Evolutionary conservation across 2,888 invertebrate species (phyloP).

Genomic region (Ischnus inquisitorius): DNA sequence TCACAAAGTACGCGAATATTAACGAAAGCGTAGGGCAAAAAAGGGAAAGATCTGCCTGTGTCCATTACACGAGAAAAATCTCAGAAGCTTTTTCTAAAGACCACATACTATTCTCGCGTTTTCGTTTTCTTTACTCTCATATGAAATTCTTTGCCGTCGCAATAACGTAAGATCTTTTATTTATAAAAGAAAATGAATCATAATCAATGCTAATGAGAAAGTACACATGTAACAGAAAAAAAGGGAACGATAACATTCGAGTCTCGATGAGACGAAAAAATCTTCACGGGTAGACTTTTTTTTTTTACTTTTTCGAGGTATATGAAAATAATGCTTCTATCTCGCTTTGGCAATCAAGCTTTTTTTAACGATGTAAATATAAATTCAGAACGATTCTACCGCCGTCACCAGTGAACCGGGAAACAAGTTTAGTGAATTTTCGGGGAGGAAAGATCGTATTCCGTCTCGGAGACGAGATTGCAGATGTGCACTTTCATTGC

Average conservation of each 20-base stretch:
- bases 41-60: neutral
- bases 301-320: neutral
- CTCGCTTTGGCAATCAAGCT: neutral
- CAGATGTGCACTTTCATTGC: conserved; percentile 75
- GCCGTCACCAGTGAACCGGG: neutral
- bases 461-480: conserved; percentile 74
- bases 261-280: conserved; percentile 8
- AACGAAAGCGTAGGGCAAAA: conserved; percentile 2
- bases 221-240: neutral
- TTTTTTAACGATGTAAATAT: neutral
- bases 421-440: conserved; percentile 54
- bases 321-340: neutral
- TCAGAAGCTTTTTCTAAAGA: neutral
- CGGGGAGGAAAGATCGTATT: conserved; percentile 73
- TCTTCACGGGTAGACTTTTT: neutral
- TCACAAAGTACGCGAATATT: conserved; percentile 50
- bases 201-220: neutral
- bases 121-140: neutral
- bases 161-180: neutral
- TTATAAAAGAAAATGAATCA: neutral
- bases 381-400: neutral
- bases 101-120: neutral
- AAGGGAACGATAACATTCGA: conserved; percentile 8
- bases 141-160: neutral
- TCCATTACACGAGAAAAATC: conserved; percentile 25